phyloP scores from a whole-genome alignment of 2,113 vertebrate genomes.

The Crocuta crocuta region DNA sequence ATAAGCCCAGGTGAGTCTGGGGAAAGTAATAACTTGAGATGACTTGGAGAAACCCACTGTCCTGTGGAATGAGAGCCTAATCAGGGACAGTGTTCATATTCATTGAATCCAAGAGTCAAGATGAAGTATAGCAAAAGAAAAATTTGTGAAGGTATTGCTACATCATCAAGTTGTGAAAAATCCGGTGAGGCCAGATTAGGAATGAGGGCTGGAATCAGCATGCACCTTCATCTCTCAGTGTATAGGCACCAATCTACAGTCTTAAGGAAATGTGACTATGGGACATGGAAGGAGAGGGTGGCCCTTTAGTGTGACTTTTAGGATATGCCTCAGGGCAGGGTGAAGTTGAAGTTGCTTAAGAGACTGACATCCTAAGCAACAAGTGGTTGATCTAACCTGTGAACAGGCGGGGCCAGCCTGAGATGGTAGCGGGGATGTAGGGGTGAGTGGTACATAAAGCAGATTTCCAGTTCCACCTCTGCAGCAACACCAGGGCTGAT shows the following conservation, averaged over 20 bases:
- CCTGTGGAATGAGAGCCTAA: not conserved
- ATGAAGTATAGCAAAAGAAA: not conserved
- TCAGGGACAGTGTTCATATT: not conserved
- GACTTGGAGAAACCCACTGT: not conserved
- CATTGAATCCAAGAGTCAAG: not conserved
- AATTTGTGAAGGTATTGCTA: not conserved
- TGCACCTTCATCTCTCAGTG: not conserved
- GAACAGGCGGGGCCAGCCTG: not conserved
- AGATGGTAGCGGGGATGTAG: not conserved
- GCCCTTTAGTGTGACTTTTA: not conserved
- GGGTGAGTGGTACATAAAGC: rapidly evolving
- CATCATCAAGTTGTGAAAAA: not conserved
- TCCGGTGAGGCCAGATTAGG: not conserved
- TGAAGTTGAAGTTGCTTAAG: not conserved
- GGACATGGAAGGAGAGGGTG: not conserved
- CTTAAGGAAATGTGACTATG: not conserved
- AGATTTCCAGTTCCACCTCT: not conserved
- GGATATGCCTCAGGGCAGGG: not conserved
- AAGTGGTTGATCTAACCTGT: not conserved
- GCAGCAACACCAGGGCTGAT: not conserved
- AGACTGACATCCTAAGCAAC: not conserved
- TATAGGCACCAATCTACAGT: rapidly evolving
- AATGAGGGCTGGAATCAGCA: not conserved
- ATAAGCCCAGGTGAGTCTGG: not conserved
- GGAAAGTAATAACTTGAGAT: not conserved